Conservation (phyloP, 2,888 invertebrate genomes). For the Dysmachus trigonus region DNA sequence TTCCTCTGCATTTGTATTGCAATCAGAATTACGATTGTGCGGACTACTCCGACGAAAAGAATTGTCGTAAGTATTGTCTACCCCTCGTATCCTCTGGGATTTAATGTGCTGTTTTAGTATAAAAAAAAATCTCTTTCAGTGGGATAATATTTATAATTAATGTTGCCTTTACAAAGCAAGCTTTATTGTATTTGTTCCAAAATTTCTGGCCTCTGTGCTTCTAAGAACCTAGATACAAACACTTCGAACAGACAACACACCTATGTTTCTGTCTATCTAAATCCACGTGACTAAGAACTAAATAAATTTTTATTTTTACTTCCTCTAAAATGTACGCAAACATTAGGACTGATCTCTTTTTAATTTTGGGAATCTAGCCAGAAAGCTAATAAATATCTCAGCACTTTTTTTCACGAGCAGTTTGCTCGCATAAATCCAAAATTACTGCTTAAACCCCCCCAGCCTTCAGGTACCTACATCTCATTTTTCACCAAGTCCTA, state of each 20-base stretch:
- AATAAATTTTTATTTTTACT: not conserved
- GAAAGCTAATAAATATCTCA: not conserved
- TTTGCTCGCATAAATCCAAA: not conserved
- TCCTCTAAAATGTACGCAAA: not conserved
- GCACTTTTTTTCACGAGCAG: not conserved
- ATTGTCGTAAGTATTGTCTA: conserved; percentile 74
- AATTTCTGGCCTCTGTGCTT: not conserved
- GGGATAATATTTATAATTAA: not conserved
- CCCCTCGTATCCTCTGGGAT: not conserved
- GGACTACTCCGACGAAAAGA: conserved; percentile 79
- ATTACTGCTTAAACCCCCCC: not conserved
- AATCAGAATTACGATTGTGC: conserved; percentile 74
- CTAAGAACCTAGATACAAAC: not conserved
- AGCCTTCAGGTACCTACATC: not conserved
- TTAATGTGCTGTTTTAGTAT: conserved; percentile 27
- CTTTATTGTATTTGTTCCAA: not conserved
- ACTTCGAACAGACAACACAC: not conserved
- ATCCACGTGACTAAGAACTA: not conserved
- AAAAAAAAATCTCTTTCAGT: not conserved
- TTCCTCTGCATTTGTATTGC: conserved; percentile 69
- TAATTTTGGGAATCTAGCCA: not conserved
- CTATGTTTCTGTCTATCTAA: not conserved
- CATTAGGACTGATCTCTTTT: not conserved
- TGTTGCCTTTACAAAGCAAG: not conserved
- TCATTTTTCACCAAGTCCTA: not conserved